Base-by-base conservation (phyloP, 2,113 vertebrate species). In the Phyllostomus discolor region DNA sequence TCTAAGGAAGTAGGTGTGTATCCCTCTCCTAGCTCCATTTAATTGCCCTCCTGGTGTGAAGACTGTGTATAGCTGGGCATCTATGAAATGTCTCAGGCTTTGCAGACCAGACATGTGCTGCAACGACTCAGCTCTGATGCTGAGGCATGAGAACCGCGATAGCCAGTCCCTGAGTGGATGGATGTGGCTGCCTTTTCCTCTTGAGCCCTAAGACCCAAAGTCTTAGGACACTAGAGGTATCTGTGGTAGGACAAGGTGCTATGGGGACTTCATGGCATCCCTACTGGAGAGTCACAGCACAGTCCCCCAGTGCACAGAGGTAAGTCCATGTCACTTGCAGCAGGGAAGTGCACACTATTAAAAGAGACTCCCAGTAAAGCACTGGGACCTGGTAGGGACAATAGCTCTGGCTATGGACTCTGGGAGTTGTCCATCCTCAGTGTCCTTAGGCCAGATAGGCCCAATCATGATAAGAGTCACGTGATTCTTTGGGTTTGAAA, bases 351-450 rank as follows among this genome's bases (percentile, higher is more conserved):
- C 86, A 48, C 15, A 73, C 9, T 20, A 26, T 26, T 12, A 7
- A 46, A 33, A 82, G 80, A 20, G 57, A 17, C 38, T 46, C 41
- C 17, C 69, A 22, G 33, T 50, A 10, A n/a, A 48, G 20, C 31
- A 26, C 35, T 26, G n/a, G 35, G 35, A 3, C 20, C 81, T n/a
- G 26, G 33, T 35, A 48, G 26, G 50, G 80, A 92, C 4, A 24
- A 73, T 24, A 11, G 10, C 43, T 38, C 33, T 48, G 6, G 33
- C n/a, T 10, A 1, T 41, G 22, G 48, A 16, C n/a, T 38, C 3
- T 38, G 5, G 31, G 54, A 50, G 19, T 1, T n/a, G 43, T 24
- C 16, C 2, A 4, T 11, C n/a, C 5, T 0, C 33, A 50, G 24
- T 10, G 19, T 41, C 69, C 52, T 12, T 26, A 64, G 7, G 57